Percentiles rank a stretch among this genome's conserved stretches.
These are phyloP conservation scores for Magallana gigas DNA, from an alignment of 1,140 invertebrate species.

Conservation along the genomic window DNA sequence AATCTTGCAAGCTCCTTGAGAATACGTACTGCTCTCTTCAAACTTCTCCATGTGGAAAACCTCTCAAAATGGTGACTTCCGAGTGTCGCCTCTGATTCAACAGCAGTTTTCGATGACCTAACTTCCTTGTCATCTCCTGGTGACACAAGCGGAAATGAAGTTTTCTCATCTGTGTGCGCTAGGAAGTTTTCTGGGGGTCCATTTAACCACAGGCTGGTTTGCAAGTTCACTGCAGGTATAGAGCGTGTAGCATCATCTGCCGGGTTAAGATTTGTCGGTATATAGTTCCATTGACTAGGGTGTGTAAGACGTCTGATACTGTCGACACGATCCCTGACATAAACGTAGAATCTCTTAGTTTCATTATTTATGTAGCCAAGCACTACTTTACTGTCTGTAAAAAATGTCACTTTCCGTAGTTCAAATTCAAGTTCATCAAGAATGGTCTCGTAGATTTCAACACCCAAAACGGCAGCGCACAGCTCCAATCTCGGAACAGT, in stretches of 20 bases:
- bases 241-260: background rate
- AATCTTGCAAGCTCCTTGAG: no score
- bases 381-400: no score
- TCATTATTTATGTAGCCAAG: constrained; percentile 41
- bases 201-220: background rate
- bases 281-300: constrained; percentile 43
- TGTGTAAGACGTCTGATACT: constrained; percentile 19
- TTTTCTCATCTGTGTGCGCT: background rate
- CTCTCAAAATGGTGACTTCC: no score
- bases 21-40: no score
- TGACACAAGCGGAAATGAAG: background rate
- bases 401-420: background rate
- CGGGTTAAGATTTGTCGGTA: background rate
- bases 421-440: background rate
- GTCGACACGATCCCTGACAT: constrained; percentile 42
- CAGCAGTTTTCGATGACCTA: no score
- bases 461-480: background rate
- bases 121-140: background rate
- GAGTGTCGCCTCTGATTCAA: no score
- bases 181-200: background rate
- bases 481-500: background rate
- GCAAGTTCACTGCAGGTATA: background rate
- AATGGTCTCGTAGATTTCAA: background rate
- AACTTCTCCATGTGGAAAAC: no score
- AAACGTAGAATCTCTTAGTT: constrained; percentile 45